Evolutionary conservation across 92 coral and sea anemone species (phyloP), one percentile per base, ranked within the genome.

Genomic region (Zoanthus solanderi): DNA sequence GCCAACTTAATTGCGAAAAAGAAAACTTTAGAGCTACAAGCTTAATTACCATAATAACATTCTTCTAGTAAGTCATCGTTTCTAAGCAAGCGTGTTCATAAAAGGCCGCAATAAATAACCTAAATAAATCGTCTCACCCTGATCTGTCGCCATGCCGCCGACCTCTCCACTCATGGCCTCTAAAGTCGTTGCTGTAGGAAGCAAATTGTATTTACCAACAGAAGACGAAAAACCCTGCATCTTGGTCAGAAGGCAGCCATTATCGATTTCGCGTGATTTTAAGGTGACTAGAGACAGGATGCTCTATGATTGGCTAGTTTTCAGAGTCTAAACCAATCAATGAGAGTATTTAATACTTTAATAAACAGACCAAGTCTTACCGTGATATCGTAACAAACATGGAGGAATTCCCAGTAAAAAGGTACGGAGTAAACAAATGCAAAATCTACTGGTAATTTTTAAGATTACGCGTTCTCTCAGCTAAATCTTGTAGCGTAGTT

Each of bases 201-300:
- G 82, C 67, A 77, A 57, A 23, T 77, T 77, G 11, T 77, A 77
- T 53, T 31, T 77, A 30, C 82, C 82, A 54, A 77, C 28, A 31
- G 68, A 54, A 53, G 82, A 30, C 6, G 82, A 77, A 8, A 23
- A 28, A 52, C 66, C 23, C 7, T 46, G 67, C 82, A 77, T 77
- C 52, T 77, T 46, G 9, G 3, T 50, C 63, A 76, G 57, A 14
- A n/a, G 32, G 45, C 80, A 48, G 45, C 65, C 80, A 76, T 50
- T 0, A 47, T 76, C 37, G 4, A 28, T 0, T 11, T 54, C 63
- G 82, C 63, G 58, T 75, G 79, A 32, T 18, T 12, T 23, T 10
- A 12, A 4, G 10, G 1, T 23, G 32, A 50, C 56, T 50, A 11
- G 56, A 50, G 9, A 50, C 56, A 3, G 6, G 9, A 28, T 2